phyloP scores from a whole-genome alignment of 2,888 invertebrate species.

The Chloroclysta siterata region DNA sequence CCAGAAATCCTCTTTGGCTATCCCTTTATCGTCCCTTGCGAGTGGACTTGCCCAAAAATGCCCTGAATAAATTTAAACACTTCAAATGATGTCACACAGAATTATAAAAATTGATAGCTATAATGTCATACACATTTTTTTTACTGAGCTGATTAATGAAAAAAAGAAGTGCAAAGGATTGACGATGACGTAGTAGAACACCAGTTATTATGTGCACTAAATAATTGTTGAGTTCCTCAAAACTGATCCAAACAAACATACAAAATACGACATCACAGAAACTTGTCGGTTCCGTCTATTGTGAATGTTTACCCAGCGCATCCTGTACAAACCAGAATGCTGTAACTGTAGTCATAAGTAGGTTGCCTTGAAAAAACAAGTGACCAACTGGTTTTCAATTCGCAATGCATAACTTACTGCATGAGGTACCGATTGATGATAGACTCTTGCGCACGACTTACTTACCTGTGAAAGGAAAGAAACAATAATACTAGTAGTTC shows the following conservation, averaged over 20 bases:
- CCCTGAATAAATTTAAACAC: no score
- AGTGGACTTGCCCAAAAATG: no score
- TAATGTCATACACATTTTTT: no score
- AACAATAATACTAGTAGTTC: conserved; percentile 22
- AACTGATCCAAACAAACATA: background rate
- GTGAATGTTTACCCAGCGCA: conserved; percentile 16
- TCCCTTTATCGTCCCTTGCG: no score
- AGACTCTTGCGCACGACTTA: conserved; percentile 48
- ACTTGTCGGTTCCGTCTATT: conserved; percentile 10
- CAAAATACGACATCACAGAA: conserved; percentile 1
- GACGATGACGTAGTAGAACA: background rate
- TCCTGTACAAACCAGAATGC: conserved; percentile 34
- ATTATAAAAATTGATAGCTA: no score
- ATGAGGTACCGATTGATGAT: conserved; percentile 31
- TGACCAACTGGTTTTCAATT: conserved; percentile 40
- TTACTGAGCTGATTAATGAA: no score
- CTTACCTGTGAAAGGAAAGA: conserved; percentile 59
- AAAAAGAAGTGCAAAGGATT: no score
- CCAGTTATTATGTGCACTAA: background rate
- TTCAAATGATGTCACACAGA: no score
- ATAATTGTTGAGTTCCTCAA: background rate
- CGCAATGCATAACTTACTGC: conserved; percentile 46
- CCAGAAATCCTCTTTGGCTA: no score
- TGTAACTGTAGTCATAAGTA: conserved; percentile 37
- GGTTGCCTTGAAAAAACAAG: conserved; percentile 42